Conservation (phyloP, 2,113 vertebrate species). For the Numida meleagris region DNA sequence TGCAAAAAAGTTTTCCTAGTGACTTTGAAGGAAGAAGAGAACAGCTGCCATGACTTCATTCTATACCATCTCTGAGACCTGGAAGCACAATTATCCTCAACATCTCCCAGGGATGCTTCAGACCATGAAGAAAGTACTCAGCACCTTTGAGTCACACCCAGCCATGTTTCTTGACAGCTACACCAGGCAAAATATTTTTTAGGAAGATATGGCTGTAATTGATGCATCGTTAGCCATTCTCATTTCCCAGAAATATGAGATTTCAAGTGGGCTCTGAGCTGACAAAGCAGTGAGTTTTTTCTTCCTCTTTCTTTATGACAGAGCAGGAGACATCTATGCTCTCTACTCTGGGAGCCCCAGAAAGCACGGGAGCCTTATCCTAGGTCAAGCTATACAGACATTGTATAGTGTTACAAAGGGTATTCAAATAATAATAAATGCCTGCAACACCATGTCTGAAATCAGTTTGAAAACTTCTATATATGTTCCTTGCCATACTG, state of each 20-base stretch:
- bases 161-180: background rate
- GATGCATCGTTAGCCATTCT: background rate
- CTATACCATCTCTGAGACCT: background rate
- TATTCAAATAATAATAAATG: background rate
- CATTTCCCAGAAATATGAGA: background rate
- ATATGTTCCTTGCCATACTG: background rate
- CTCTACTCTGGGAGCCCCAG: background rate
- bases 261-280: background rate
- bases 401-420: background rate
- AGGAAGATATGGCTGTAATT: fast-evolving
- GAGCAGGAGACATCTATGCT: background rate
- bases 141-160: background rate
- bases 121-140: background rate
- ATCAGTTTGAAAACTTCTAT: background rate
- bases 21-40: background rate
- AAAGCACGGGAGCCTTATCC: background rate
- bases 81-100: background rate
- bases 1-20: background rate
- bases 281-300: background rate
- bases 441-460: background rate
- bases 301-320: background rate
- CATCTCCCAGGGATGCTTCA: background rate
- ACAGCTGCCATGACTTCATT: background rate
- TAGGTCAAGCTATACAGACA: background rate
- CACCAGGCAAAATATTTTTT: background rate